Evolutionary conservation across 2,113 vertebrate genomes (phyloP).

Genomic region (Periophthalmus modestus): DNA sequence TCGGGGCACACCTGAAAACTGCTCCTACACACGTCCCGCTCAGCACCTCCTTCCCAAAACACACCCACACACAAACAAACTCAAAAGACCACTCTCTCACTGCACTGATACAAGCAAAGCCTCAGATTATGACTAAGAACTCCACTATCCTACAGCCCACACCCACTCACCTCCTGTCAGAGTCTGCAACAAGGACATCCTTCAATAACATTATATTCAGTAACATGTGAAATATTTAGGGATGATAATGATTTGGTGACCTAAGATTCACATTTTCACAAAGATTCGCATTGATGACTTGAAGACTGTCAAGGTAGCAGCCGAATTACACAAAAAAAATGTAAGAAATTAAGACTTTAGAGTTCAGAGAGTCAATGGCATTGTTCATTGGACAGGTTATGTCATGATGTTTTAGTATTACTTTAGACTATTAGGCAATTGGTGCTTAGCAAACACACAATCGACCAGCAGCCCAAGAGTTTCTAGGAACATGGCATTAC

Average conservation of each 20-base stretch:
- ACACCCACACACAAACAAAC: not conserved
- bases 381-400: too few relatives aligned
- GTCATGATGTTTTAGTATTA: not conserved
- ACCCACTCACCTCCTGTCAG: conserved; percentile 5
- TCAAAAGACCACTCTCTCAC: conserved; percentile 13
- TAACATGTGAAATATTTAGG: too few relatives aligned
- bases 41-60: conserved; percentile 10
- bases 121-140: conserved; percentile 1
- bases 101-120: conserved; percentile 7
- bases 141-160: conserved; percentile 18
- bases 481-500: not conserved
- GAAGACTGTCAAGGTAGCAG: not conserved
- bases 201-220: too few relatives aligned
- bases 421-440: not conserved
- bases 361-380: too few relatives aligned
- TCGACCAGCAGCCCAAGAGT: not conserved
- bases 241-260: too few relatives aligned
- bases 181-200: not conserved
- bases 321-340: not conserved
- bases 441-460: not conserved
- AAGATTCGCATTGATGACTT: not conserved
- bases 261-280: too few relatives aligned
- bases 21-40: not conserved
- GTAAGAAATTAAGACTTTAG: not conserved
- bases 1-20: conserved; percentile 19